Evolutionary conservation across 2,888 invertebrate species (phyloP).

Genomic region (Agriotes lineatus): DNA sequence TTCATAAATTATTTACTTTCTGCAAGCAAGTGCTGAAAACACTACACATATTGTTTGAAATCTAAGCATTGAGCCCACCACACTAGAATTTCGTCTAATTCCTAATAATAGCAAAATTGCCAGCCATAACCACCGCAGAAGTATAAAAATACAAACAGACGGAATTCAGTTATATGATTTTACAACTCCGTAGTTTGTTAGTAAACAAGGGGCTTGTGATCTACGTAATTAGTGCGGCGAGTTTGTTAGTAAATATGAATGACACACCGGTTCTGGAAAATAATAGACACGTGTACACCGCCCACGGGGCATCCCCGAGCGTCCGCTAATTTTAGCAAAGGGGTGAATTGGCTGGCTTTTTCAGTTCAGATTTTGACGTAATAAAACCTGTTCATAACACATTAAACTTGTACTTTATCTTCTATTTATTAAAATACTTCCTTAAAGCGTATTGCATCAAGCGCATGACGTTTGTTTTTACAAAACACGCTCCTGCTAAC

Average conservation of each 20-base stretch:
- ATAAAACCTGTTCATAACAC: too few relatives aligned
- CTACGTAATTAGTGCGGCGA: conserved; percentile 37
- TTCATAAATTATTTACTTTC: too few relatives aligned
- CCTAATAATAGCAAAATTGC: too few relatives aligned
- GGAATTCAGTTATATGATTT: conserved; percentile 13
- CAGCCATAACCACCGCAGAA: too few relatives aligned
- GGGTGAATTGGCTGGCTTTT: not conserved
- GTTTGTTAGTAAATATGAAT: conserved; percentile 40
- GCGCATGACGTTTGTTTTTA: not conserved
- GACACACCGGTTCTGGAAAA: conserved; percentile 16
- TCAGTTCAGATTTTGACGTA: not conserved
- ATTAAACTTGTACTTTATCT: too few relatives aligned
- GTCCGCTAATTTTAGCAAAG: not conserved
- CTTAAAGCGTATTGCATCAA: not conserved
- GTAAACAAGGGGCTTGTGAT: conserved; percentile 38
- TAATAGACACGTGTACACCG: not conserved
- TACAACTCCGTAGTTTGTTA: conserved; percentile 37
- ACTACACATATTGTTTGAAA: too few relatives aligned
- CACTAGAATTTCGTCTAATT: too few relatives aligned
- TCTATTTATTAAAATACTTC: not conserved
- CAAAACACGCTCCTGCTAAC: not conserved
- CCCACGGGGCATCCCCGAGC: not conserved
- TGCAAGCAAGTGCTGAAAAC: too few relatives aligned
- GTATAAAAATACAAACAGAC: too few relatives aligned
- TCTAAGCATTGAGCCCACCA: too few relatives aligned